Evolutionary conservation across 2,888 invertebrate genomes (phyloP).

Genomic region (Euzophera pinguis): DNA sequence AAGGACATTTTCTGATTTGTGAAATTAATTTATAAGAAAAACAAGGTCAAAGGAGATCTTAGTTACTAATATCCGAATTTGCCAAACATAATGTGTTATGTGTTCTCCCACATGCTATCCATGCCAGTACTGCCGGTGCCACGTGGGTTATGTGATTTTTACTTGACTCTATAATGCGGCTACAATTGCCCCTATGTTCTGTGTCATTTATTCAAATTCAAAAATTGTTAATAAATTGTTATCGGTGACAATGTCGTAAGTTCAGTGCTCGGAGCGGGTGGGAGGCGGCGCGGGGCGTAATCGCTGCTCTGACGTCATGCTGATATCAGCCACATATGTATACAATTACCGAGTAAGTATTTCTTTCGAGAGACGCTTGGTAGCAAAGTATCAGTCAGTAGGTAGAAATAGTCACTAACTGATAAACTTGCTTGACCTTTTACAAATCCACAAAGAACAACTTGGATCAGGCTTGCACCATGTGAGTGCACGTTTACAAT

Average conservation of each 20-base stretch:
- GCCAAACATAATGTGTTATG: neutral
- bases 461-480: slow-evolving; percentile 17
- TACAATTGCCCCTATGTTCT: neutral
- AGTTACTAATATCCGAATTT: too few relatives aligned
- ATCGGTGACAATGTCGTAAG: slow-evolving; percentile 66
- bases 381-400: slow-evolving; percentile 22
- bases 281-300: slow-evolving; percentile 35
- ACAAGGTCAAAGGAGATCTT: neutral
- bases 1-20: neutral
- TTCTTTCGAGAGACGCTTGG: slow-evolving; percentile 38
- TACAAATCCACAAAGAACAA: slow-evolving; percentile 18
- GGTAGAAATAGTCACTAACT: slow-evolving; percentile 12
- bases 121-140: neutral
- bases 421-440: slow-evolving; percentile 25
- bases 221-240: slow-evolving; percentile 49
- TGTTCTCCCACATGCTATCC: too few relatives aligned
- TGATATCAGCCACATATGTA: slow-evolving; percentile 40
- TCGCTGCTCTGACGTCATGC: slow-evolving; percentile 63
- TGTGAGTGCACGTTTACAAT: slow-evolving; percentile 15
- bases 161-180: neutral
- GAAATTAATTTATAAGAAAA: neutral
- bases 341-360: slow-evolving; percentile 30
- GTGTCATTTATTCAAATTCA: slow-evolving; percentile 29
- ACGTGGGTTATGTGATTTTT: neutral
- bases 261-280: slow-evolving; percentile 46